Conservation (phyloP, 2,888 invertebrate species). For the Stenolophus ochropezus region DNA sequence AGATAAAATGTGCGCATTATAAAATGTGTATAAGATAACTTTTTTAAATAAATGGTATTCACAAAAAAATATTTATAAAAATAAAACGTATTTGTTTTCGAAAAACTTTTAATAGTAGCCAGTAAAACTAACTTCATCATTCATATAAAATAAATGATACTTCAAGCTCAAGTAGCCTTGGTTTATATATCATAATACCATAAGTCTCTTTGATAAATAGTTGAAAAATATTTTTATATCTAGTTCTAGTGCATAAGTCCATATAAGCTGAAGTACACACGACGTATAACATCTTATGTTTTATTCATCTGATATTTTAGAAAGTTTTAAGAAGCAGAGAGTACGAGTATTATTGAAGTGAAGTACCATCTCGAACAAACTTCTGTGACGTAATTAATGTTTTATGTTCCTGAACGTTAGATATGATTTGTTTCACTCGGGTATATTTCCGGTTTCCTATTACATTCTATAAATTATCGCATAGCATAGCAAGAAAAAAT, state of each 20-base stretch:
- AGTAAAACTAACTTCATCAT: conserved; percentile 24
- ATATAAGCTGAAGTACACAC: conserved; percentile 19
- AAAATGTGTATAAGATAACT: too few species aligned
- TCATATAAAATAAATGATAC: conserved; percentile 20
- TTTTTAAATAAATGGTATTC: not conserved
- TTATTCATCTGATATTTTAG: conserved; percentile 44
- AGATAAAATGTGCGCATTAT: too few species aligned
- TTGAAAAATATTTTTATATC: conserved; percentile 22
- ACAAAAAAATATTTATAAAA: too few species aligned
- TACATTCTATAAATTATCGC: not conserved
- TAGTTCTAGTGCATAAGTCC: conserved; percentile 4
- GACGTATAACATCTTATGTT: conserved; percentile 34
- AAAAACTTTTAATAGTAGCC: conserved; percentile 10
- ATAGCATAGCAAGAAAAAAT: too few species aligned
- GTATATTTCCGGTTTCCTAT: not conserved
- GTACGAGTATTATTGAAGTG: conserved; percentile 17
- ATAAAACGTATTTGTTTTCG: not conserved
- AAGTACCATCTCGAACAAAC: conserved; percentile 28
- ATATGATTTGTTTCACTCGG: conserved; percentile 15
- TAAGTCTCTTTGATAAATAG: conserved; percentile 28
- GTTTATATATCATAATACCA: conserved; percentile 25
- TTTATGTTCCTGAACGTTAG: conserved; percentile 10
- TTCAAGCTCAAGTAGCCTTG: not conserved
- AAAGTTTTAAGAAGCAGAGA: conserved; percentile 34
- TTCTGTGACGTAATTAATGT: conserved; percentile 32